Evolutionary conservation across 2,113 vertebrate genomes (phyloP).

Genomic region (Ursus arctos): DNA sequence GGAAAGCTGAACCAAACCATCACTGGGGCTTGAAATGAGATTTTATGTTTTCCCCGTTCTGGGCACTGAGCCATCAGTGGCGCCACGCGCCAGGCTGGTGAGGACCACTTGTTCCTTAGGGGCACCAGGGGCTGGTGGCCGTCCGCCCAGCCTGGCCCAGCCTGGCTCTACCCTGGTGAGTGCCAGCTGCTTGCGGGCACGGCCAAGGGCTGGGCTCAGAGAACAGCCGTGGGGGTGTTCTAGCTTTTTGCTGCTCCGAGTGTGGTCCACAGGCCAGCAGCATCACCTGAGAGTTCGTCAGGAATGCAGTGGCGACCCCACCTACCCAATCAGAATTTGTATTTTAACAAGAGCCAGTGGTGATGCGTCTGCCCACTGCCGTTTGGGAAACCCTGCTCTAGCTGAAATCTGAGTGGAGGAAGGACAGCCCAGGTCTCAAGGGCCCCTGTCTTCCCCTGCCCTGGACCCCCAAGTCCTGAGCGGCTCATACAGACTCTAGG

Average conservation of each 20-base stretch:
- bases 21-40: constrained; percentile 82
- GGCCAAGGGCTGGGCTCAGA: not conserved
- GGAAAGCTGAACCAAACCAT: constrained; percentile 79
- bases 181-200: constrained; percentile 50
- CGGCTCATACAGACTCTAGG: not conserved
- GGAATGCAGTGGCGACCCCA: not conserved
- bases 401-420: not conserved
- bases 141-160: constrained; percentile 57
- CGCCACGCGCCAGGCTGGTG: constrained; percentile 65
- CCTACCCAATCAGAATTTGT: not conserved
- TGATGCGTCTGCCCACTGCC: not conserved
- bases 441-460: not conserved
- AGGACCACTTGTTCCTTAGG: constrained; percentile 68
- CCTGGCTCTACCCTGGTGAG: constrained; percentile 50
- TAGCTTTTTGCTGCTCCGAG: not conserved
- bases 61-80: constrained; percentile 66
- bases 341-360: not conserved
- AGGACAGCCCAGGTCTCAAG: not conserved
- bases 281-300: not conserved
- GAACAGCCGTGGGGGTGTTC: not conserved
- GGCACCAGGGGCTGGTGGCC: constrained; percentile 17
- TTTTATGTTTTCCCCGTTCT: constrained; percentile 69
- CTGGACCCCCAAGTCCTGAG: not conserved
- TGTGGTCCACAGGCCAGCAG: not conserved
- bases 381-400: not conserved